These are phyloP conservation scores for Onthophagus sagittarius DNA, from an alignment of 2,888 invertebrate genomes.

Conservation along the genomic window DNA sequence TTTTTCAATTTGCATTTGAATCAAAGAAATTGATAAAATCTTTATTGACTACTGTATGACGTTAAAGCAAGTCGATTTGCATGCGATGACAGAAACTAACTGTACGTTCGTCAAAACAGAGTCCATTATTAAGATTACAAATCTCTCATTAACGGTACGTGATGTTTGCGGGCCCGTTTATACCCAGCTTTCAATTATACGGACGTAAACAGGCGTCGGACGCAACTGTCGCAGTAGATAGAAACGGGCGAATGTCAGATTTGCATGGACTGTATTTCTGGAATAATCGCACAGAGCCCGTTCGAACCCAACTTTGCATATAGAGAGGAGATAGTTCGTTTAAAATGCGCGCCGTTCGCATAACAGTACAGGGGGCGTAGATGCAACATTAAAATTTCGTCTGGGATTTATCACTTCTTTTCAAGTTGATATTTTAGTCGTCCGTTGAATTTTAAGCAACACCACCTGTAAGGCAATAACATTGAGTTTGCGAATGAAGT, in stretches of 20 bases:
- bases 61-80: neutral
- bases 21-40: too few relatives aligned
- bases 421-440: neutral
- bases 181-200: neutral
- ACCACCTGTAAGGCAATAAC: neutral
- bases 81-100: neutral
- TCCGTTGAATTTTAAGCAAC: neutral
- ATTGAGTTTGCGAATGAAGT: neutral
- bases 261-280: constrained; percentile 11
- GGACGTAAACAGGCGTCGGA: constrained; percentile 3
- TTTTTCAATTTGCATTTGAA: too few relatives aligned
- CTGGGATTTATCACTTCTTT: neutral
- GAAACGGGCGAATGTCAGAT: constrained; percentile 2
- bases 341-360: neutral
- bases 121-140: neutral
- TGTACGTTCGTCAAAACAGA: neutral
- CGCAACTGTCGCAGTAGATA: neutral
- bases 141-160: neutral
- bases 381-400: constrained; percentile 9
- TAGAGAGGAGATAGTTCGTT: constrained; percentile 1
- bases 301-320: constrained; percentile 7
- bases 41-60: too few relatives aligned
- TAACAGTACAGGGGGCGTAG: neutral
- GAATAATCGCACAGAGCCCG: neutral
- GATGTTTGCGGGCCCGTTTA: neutral